phyloP scores from a whole-genome alignment of 2,113 vertebrate genomes.

The Corythoichthys haematopterus region DNA sequence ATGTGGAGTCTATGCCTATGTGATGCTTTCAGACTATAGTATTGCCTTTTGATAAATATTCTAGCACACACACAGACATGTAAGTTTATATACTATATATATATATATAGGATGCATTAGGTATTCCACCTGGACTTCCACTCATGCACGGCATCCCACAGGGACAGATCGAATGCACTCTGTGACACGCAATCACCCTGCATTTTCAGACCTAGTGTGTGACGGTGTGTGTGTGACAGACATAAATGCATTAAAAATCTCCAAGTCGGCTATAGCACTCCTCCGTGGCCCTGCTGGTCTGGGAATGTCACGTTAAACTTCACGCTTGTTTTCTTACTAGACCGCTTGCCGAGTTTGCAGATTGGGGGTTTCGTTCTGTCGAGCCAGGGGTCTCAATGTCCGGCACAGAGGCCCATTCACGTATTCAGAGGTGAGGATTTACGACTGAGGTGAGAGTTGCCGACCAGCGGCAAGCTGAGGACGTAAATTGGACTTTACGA shows the following conservation, averaged over 20 bases:
- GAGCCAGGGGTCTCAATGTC: background rate
- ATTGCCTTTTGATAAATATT: constrained; percentile 55
- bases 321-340: constrained; percentile 30
- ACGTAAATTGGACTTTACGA: constrained; percentile 54
- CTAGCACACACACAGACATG: constrained; percentile 10
- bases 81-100: background rate
- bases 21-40: constrained; percentile 36
- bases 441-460: constrained; percentile 32
- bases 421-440: constrained; percentile 44
- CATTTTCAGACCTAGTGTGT: constrained; percentile 18
- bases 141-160: constrained; percentile 27
- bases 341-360: constrained; percentile 13
- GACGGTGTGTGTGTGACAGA: constrained; percentile 6
- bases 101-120: constrained; percentile 34
- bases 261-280: constrained; percentile 1
- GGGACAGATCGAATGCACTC: constrained; percentile 37
- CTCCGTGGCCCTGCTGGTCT: background rate
- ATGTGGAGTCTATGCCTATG: constrained; percentile 8
- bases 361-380: constrained; percentile 4
- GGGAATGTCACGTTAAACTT: constrained; percentile 32
- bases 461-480: constrained; percentile 26
- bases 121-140: constrained; percentile 29
- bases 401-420: constrained; percentile 53
- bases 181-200: constrained; percentile 16
- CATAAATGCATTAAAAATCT: constrained; percentile 15